These are phyloP conservation scores for Cryptops parisi DNA, from an alignment of 2,888 invertebrate genomes.

Conservation along the genomic window DNA sequence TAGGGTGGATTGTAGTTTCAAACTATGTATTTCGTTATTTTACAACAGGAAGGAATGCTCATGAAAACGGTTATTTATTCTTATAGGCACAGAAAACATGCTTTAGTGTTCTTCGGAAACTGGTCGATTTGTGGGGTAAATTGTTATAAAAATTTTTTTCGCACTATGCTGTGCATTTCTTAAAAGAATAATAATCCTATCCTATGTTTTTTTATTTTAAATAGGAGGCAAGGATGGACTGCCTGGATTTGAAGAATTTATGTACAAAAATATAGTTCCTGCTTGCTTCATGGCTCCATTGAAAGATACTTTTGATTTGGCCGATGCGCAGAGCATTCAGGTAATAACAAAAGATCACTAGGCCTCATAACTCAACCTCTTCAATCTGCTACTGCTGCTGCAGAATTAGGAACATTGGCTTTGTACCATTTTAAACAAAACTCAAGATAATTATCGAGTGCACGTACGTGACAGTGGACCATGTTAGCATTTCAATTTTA, in stretches of 20 bases:
- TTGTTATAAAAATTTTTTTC: conserved; percentile 6
- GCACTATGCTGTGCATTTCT: too few species aligned
- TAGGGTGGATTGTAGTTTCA: conserved; percentile 21
- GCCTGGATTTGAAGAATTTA: conserved; percentile 36
- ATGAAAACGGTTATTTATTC: too few species aligned
- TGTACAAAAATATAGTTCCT: conserved; percentile 38
- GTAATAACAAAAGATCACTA: conserved; percentile 20
- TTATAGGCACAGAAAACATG: conserved; percentile 37
- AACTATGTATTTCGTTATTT: neutral
- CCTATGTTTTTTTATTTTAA: conserved; percentile 8
- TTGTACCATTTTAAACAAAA: too few species aligned
- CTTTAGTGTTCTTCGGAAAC: conserved; percentile 34
- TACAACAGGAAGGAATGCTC: too few species aligned
- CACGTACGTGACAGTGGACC: too few species aligned
- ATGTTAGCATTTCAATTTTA: too few species aligned
- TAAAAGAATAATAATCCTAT: neutral
- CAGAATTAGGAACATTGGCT: too few species aligned
- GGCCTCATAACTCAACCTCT: neutral
- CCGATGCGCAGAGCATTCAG: conserved; percentile 38
- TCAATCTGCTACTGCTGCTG: too few species aligned
- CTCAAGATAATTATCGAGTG: too few species aligned
- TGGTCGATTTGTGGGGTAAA: conserved; percentile 37
- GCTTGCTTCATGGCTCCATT: conserved; percentile 40
- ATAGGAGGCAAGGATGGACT: conserved; percentile 31
- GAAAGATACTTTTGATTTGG: conserved; percentile 37